Evolutionary conservation across 1,140 invertebrate species (phyloP).

Genomic region (Sarcophaga peregrina): DNA sequence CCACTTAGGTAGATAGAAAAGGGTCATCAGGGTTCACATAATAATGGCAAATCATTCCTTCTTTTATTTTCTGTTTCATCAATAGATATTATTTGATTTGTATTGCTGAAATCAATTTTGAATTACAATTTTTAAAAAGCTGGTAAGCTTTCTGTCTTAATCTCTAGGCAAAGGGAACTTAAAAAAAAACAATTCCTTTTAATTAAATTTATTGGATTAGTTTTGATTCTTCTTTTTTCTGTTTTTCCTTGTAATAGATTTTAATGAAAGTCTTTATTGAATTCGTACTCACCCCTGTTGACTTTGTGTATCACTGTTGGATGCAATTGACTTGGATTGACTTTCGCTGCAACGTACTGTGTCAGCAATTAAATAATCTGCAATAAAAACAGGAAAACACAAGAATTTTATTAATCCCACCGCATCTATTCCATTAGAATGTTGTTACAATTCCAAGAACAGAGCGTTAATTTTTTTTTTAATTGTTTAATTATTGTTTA

Average conservation of each 20-base stretch:
- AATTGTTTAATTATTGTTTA: constrained; percentile 4
- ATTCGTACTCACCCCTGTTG: constrained; percentile 58
- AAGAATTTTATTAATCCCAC: neutral
- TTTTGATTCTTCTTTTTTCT: neutral
- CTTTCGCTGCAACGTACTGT: constrained; percentile 59
- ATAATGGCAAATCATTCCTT: neutral
- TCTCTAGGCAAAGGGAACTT: neutral
- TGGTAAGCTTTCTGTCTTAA: neutral
- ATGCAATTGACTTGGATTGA: constrained; percentile 59
- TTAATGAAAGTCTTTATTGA: neutral
- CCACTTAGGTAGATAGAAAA: neutral
- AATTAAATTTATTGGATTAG: constrained; percentile 7
- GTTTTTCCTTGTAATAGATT: neutral
- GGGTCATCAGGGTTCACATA: neutral
- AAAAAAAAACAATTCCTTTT: neutral
- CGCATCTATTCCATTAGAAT: too few species aligned
- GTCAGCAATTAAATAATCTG: constrained; percentile 63
- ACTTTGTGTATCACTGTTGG: constrained; percentile 53
- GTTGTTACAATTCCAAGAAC: neutral
- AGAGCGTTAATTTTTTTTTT: neutral
- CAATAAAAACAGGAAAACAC: constrained; percentile 44
- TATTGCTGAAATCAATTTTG: neutral
- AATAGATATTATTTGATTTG: neutral
- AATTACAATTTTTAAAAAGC: neutral
- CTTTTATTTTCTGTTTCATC: neutral